Evolutionary conservation across 2,888 invertebrate species (phyloP).

Genomic region (Bibio marci): DNA sequence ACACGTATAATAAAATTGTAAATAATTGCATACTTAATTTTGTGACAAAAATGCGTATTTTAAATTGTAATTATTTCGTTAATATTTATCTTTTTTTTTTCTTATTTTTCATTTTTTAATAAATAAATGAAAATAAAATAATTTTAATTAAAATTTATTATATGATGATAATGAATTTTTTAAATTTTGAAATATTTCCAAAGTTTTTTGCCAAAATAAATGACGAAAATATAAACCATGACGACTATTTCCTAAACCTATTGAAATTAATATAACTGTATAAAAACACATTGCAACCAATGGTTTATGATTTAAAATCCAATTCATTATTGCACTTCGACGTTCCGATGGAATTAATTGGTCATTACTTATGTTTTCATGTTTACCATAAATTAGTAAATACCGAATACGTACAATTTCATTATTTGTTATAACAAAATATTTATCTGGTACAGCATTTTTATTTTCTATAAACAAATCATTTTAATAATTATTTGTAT

Average conservation of each 20-base stretch:
- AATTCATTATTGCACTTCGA: slow-evolving; percentile 19
- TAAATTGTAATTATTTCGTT: too few relatives aligned
- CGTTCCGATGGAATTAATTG: slow-evolving; percentile 19
- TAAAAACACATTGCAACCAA: slow-evolving; percentile 44
- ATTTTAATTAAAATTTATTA: too few relatives aligned
- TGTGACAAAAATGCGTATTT: too few relatives aligned
- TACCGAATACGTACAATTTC: slow-evolving; percentile 59
- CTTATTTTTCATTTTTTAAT: too few relatives aligned
- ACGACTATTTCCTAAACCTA: slow-evolving; percentile 45
- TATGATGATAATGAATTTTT: too few relatives aligned
- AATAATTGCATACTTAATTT: too few relatives aligned
- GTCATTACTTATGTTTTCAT: too few relatives aligned
- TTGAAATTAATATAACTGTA: slow-evolving; percentile 41
- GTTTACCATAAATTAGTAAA: slow-evolving; percentile 45
- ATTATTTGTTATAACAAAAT: slow-evolving; percentile 59
- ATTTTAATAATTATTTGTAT: too few relatives aligned
- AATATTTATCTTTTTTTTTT: too few relatives aligned
- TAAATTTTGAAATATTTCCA: too few relatives aligned
- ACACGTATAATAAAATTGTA: too few relatives aligned
- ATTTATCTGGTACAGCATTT: slow-evolving; percentile 40
- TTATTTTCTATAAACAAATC: slow-evolving; percentile 3
- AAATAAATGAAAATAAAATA: too few relatives aligned
- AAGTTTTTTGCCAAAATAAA: not conserved
- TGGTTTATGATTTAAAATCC: slow-evolving; percentile 43
- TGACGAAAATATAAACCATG: slow-evolving; percentile 37